These are phyloP conservation scores for Amia ocellicauda DNA, from an alignment of 2,113 vertebrate species.

Conservation along the genomic window DNA sequence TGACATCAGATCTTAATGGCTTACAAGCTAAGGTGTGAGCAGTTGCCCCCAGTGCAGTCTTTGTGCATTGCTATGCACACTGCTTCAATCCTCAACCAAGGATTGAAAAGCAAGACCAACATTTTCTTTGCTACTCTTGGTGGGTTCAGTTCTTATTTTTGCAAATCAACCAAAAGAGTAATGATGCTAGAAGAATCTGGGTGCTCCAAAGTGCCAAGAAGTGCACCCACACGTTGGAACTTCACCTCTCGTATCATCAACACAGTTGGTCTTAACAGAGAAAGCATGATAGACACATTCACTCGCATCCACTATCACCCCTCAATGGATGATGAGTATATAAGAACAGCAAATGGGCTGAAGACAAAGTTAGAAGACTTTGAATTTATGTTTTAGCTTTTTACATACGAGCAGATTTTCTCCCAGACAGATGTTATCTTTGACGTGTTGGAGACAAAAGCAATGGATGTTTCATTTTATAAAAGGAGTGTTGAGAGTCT, in stretches of 20 bases:
- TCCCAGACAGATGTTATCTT: constrained; percentile 6
- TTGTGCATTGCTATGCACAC: constrained; percentile 18
- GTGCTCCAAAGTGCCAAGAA: too few relatives aligned
- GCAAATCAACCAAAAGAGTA: constrained; percentile 1
- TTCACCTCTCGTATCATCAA: constrained; percentile 1
- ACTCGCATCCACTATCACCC: not conserved
- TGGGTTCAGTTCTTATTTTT: constrained; percentile 4
- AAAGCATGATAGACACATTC: not conserved
- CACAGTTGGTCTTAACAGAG: not conserved
- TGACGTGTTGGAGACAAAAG: constrained; percentile 2
- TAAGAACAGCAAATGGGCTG: too few relatives aligned
- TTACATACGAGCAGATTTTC: constrained; percentile 11
- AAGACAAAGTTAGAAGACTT: too few relatives aligned
- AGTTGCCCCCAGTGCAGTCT: constrained; percentile 8
- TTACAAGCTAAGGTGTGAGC: constrained; percentile 10
- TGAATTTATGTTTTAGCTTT: constrained; percentile 13
- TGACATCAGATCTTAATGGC: constrained; percentile 10
- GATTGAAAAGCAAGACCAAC: not conserved
- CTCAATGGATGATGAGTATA: constrained; percentile 8
- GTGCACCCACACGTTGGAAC: too few relatives aligned
- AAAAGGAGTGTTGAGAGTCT: too few relatives aligned
- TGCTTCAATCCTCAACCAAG: not conserved
- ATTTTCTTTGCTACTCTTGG: not conserved
- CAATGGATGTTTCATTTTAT: constrained; percentile 2
- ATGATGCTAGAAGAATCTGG: too few relatives aligned